A percentile compares a stretch with the other conserved stretches of the same genome.
phyloP scores from a whole-genome alignment of 2,113 vertebrate genomes.

The Mystacornis crossleyi region DNA sequence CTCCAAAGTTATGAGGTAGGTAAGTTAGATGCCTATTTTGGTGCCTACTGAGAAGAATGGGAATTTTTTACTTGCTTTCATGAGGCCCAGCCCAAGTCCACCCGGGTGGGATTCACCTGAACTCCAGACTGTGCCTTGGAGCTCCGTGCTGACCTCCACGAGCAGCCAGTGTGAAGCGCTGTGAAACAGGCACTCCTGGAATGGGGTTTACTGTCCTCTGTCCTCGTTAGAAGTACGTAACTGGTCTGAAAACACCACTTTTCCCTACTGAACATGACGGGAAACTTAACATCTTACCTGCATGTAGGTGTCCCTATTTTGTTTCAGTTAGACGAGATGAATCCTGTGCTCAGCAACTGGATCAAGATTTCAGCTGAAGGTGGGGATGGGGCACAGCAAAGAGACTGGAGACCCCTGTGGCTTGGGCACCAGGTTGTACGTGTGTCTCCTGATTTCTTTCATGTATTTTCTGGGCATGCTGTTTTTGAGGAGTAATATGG shows the following conservation, averaged over 20 bases:
- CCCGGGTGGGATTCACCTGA: background rate
- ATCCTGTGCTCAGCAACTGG: background rate
- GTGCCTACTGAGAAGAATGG: background rate
- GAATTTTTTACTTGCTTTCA: background rate
- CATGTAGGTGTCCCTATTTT: background rate
- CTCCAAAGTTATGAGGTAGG: background rate
- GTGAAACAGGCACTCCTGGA: background rate
- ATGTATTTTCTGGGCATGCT: fast-evolving
- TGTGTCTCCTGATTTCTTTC: background rate
- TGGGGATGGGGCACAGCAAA: background rate
- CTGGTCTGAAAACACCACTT: background rate
- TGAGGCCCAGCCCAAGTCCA: background rate
- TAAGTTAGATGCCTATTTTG: background rate
- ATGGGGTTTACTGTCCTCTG: background rate
- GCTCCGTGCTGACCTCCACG: background rate
- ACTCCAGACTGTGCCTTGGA: background rate
- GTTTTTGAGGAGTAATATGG: background rate
- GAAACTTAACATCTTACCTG: fast-evolving
- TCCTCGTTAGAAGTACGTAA: background rate
- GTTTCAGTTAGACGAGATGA: background rate
- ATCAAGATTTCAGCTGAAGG: background rate
- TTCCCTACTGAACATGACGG: fast-evolving
- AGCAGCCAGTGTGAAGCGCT: background rate
- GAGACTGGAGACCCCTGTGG: background rate
- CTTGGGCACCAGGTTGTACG: fast-evolving